These are phyloP conservation scores for Theristicus caerulescens DNA, from an alignment of 2,113 vertebrate genomes.

Conservation along the genomic window DNA sequence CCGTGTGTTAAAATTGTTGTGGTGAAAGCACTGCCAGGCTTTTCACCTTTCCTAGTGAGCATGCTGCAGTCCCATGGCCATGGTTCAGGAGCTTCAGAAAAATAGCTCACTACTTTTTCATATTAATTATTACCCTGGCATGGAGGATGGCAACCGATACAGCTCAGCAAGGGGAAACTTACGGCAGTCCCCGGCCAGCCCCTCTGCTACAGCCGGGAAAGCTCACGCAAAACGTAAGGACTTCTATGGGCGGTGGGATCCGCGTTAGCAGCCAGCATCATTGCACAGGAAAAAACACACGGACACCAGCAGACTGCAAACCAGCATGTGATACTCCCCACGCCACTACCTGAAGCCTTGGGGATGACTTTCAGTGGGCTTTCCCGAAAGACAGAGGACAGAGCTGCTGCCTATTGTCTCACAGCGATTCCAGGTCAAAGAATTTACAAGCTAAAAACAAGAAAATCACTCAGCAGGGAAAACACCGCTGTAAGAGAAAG, in stretches of 20 bases:
- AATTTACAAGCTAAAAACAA: background rate
- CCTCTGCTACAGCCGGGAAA: background rate
- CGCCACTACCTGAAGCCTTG: background rate
- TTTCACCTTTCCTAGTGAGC: background rate
- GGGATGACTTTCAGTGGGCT: background rate
- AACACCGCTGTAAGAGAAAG: background rate
- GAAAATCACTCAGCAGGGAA: background rate
- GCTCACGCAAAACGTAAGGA: rapidly evolving
- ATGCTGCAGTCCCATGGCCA: no score
- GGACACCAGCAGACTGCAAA: background rate
- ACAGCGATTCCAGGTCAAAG: background rate
- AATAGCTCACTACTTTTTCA: background rate
- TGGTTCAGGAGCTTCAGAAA: background rate
- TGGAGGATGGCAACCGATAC: background rate
- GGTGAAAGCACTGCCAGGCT: background rate
- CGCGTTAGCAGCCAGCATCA: rapidly evolving
- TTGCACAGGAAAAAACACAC: background rate
- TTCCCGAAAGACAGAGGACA: background rate
- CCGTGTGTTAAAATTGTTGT: background rate
- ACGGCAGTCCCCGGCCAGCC: background rate
- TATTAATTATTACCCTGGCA: background rate
- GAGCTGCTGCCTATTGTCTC: background rate
- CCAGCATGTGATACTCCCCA: rapidly evolving
- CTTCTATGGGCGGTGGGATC: rapidly evolving
- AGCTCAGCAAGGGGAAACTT: background rate